Base-by-base conservation (phyloP, 2,113 vertebrate species). In the Scomber colias region DNA sequence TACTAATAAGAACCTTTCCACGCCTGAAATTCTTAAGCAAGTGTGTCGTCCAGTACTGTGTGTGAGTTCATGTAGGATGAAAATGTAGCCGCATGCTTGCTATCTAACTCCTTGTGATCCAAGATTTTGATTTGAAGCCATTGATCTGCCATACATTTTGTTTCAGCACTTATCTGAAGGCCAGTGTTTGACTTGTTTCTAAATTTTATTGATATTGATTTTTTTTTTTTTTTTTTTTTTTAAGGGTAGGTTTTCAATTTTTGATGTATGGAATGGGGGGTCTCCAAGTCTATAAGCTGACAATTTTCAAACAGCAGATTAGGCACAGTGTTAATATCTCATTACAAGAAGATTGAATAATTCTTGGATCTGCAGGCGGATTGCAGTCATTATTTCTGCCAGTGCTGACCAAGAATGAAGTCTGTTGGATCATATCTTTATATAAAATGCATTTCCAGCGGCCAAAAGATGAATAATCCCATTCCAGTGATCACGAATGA, bases 71-170 rank as follows among this genome's bases (percentile, higher is more conserved):
- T 92, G 87, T 94, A 94, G 93, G 89, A 94, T 93, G 93, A 92
- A 92, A 87, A 92, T 89, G 92, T 95, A 94, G 89, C 93, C 90
- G 94, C 95, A 95, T 95, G 95, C 94, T 94, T 93, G 94, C 92
- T 92, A 83, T 91, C 66, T 86, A 89, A 87, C 84, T 91, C 86
- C 89, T 84, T 89, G 86, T 90, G 81, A 77, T 91, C 86, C 70
- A 13, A 54, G 3, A 40, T 82, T 84, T 13, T 74, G 17, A 50
- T 81, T 91, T 84, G 35, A 66, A 12, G 27, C 31, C 24, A 75
- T 88, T 78, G 83, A 75, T 83, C 76, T 86, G 68, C 65, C 72
- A 72, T 81, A 54, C 40, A 30, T 77, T 88, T 85, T 70, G 61
- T 83, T 92, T 64, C 69, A 80, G 67, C 66, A 67, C 54, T 85